Evolutionary conservation across 2,888 invertebrate species (phyloP).

Genomic region (Clitarchus hookeri): DNA sequence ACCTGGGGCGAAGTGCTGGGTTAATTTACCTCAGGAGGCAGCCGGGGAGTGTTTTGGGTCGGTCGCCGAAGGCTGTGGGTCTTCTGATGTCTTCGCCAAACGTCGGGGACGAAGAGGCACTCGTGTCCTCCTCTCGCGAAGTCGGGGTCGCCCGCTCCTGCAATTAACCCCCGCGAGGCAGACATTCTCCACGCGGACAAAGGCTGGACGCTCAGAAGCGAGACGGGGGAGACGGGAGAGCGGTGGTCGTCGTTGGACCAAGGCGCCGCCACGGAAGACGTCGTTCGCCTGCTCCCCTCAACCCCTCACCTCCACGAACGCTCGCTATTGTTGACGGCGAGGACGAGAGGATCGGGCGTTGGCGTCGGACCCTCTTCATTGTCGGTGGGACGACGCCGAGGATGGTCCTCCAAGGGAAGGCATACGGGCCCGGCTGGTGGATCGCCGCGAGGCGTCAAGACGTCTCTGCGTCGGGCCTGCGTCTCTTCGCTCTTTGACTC

Average conservation of each 20-base stretch:
- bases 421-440: no score
- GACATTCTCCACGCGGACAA: neutral
- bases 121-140: neutral
- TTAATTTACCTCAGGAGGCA: neutral
- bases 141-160: constrained; percentile 30
- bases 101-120: neutral
- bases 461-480: neutral
- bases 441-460: neutral
- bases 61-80: neutral
- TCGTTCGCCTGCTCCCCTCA: neutral
- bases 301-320: neutral
- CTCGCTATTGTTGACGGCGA: neutral
- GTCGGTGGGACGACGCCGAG: neutral
- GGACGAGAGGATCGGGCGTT: neutral
- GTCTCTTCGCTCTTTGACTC: constrained; percentile 2
- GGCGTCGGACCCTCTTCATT: neutral
- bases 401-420: neutral
- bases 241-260: neutral
- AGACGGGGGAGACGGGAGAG: neutral
- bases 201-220: neutral
- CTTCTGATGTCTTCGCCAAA: neutral
- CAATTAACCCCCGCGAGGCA: neutral
- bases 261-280: neutral
- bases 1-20: neutral
- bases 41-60: neutral